These are phyloP conservation scores for Ormyrus pomaceus DNA, from an alignment of 2,888 invertebrate genomes.

Conservation along the genomic window DNA sequence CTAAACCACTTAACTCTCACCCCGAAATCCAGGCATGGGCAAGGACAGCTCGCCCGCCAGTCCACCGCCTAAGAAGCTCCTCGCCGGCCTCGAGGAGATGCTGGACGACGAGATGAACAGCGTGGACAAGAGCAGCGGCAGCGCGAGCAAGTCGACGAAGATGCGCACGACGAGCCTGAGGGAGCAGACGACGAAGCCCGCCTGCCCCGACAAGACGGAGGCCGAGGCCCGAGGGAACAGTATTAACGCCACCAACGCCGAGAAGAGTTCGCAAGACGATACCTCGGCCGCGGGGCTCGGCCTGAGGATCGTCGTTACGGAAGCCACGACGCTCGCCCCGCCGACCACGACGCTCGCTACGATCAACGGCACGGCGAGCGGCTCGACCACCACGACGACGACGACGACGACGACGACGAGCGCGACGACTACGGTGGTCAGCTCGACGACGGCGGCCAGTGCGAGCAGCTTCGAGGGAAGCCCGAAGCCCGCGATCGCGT, in stretches of 20 bases:
- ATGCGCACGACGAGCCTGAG: slow-evolving; percentile 55
- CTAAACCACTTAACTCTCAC: background rate
- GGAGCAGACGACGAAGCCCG: slow-evolving; percentile 64
- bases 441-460: slow-evolving; percentile 5
- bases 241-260: slow-evolving; percentile 42
- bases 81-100: slow-evolving; percentile 49
- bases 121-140: slow-evolving; percentile 50
- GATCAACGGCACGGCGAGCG: background rate
- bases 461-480: background rate
- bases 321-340: slow-evolving; percentile 26
- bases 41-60: slow-evolving; percentile 39
- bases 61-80: slow-evolving; percentile 40
- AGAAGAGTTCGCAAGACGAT: slow-evolving; percentile 15
- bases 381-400: background rate
- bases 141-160: slow-evolving; percentile 53
- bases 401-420: background rate
- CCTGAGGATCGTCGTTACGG: slow-evolving; percentile 53
- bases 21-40: slow-evolving; percentile 27
- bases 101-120: slow-evolving; percentile 60
- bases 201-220: slow-evolving; percentile 71
- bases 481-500: background rate
- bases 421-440: background rate
- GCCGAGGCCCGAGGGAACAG: slow-evolving; percentile 52
- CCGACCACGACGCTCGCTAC: background rate
- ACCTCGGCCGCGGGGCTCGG: slow-evolving; percentile 14